Conservation (phyloP, 2,888 invertebrate species). For the Tortricodes alternella region DNA sequence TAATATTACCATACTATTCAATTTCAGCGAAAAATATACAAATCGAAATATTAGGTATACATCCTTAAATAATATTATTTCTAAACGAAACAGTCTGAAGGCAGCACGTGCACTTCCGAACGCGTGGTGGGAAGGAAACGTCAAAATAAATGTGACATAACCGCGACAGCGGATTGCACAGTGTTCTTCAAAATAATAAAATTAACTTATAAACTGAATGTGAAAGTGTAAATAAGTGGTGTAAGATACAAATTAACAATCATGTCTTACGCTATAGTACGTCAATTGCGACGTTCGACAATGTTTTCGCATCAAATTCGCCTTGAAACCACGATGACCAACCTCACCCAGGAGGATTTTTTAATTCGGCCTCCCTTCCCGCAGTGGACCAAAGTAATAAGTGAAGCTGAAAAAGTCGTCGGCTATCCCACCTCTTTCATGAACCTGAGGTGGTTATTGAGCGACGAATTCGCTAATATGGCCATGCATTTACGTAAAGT, state of each 20-base stretch:
- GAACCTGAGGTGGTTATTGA: slow-evolving; percentile 84
- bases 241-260: slow-evolving; percentile 36
- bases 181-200: slow-evolving; percentile 41
- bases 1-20: too few relatives aligned
- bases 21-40: too few relatives aligned
- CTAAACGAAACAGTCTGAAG: slow-evolving; percentile 6
- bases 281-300: slow-evolving; percentile 66
- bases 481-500: slow-evolving; percentile 79
- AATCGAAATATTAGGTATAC: too few relatives aligned
- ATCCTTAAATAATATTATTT: background rate
- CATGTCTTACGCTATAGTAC: slow-evolving; percentile 70
- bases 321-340: slow-evolving; percentile 67
- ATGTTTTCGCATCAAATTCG: slow-evolving; percentile 63
- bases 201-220: slow-evolving; percentile 45
- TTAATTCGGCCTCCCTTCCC: slow-evolving; percentile 71
- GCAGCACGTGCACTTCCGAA: slow-evolving; percentile 18
- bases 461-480: slow-evolving; percentile 85
- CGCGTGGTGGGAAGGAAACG: slow-evolving; percentile 37
- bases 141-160: slow-evolving; percentile 65
- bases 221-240: slow-evolving; percentile 39
- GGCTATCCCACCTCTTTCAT: slow-evolving; percentile 84
- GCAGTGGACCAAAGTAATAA: slow-evolving; percentile 73
- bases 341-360: slow-evolving; percentile 70
- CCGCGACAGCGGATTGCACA: slow-evolving; percentile 38
- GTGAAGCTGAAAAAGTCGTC: slow-evolving; percentile 78